Conservation (phyloP, 2,797 vertebrate genomes). For the Alosa sapidissima region DNA sequence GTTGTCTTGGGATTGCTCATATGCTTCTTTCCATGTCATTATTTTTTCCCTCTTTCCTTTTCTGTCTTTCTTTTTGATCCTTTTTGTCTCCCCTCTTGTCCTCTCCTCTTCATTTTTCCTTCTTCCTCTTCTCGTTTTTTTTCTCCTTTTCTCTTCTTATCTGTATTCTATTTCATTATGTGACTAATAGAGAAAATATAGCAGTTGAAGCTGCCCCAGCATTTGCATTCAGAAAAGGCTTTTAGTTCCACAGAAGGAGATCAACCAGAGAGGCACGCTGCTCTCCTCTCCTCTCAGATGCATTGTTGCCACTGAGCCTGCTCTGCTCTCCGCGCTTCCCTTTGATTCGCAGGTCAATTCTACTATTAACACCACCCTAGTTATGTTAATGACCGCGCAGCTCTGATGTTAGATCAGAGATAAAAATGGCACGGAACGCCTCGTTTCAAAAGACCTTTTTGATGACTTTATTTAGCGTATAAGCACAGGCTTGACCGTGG, state of each 20-base stretch:
- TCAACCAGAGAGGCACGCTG: neutral
- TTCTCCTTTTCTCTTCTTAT: neutral
- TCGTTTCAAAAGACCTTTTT: conserved; percentile 32
- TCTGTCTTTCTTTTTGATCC: neutral
- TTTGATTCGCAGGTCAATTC: conserved; percentile 27
- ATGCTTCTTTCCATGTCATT: too few species aligned
- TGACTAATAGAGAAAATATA: too few species aligned
- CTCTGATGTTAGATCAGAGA: conserved; percentile 45
- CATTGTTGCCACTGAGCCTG: neutral
- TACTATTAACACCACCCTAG: conserved; percentile 50
- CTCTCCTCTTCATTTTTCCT: neutral
- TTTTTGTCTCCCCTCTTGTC: neutral
- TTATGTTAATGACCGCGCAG: conserved; percentile 42
- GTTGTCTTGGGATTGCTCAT: too few species aligned
- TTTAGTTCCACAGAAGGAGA: neutral
- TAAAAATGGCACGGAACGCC: conserved; percentile 34
- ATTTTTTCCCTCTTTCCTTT: too few species aligned
- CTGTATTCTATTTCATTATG: neutral
- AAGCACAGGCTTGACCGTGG: neutral
- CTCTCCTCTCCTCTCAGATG: conserved; percentile 35
- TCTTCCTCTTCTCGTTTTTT: neutral
- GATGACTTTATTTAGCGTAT: neutral
- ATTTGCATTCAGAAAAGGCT: neutral
- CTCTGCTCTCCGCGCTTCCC: neutral
- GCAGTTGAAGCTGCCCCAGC: too few species aligned